Conservation (phyloP, 2,797 vertebrate species). For the Heterohyrax brucei region DNA sequence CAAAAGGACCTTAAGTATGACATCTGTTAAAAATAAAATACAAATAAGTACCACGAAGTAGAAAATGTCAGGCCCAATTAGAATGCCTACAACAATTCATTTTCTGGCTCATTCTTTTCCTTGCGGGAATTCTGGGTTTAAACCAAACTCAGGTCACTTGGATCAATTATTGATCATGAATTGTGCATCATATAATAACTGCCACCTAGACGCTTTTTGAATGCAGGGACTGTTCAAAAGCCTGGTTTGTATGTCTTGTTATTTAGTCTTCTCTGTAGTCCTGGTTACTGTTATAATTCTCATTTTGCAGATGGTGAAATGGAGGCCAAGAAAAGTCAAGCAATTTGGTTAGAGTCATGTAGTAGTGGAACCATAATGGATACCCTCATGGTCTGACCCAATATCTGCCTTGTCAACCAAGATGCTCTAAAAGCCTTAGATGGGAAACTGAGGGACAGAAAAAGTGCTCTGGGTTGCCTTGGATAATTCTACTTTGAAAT, state of each 20-base stretch:
- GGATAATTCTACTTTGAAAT: not conserved
- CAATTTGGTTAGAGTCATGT: not conserved
- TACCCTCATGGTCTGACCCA: not conserved
- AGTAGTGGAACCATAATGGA: not conserved
- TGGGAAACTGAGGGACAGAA: not conserved
- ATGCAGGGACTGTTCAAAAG: not conserved
- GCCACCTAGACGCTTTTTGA: not conserved
- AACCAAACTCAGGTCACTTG: not conserved
- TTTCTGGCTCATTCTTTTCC: conserved; percentile 63
- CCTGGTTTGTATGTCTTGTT: not conserved
- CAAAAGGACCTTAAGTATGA: not conserved
- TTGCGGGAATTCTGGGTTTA: conserved; percentile 42
- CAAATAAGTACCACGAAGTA: not conserved
- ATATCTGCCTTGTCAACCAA: not conserved
- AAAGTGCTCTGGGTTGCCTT: not conserved
- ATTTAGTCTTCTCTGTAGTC: conserved; percentile 15
- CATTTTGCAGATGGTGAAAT: too few relatives aligned
- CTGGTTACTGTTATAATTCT: too few relatives aligned
- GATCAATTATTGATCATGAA: not conserved
- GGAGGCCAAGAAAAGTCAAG: not conserved
- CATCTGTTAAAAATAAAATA: conserved; percentile 65
- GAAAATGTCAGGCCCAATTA: not conserved
- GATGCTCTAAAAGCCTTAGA: not conserved
- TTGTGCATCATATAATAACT: not conserved
- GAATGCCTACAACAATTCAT: conserved; percentile 34